These are phyloP conservation scores for Myripristis jacobus DNA, from an alignment of 2,797 vertebrate genomes.

Conservation along the genomic window DNA sequence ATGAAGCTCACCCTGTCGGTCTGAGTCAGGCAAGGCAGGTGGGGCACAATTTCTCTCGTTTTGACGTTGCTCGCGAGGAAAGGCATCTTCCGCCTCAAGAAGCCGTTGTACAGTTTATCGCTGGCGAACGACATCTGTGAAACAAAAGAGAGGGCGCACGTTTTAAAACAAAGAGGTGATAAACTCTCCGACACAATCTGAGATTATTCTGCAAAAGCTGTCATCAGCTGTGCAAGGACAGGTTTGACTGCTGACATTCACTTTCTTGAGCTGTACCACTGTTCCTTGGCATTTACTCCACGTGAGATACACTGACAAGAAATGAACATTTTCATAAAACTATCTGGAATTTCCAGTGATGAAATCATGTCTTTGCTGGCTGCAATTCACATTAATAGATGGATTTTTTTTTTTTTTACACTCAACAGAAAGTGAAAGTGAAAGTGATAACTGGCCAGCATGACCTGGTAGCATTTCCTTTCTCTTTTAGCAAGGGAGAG, in stretches of 20 bases:
- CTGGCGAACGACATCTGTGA: constrained; percentile 77
- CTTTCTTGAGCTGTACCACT: background rate
- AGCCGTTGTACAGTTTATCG: constrained; percentile 78
- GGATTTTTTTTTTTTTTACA: too few relatives aligned
- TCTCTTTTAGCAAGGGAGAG: too few relatives aligned
- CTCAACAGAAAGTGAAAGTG: constrained; percentile 77
- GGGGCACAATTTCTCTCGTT: constrained; percentile 69
- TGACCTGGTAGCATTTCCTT: background rate
- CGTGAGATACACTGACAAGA: background rate
- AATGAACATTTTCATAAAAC: constrained; percentile 6
- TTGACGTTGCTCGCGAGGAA: constrained; percentile 67
- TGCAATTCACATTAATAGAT: rapidly evolving
- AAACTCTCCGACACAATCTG: background rate
- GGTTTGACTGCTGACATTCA: background rate
- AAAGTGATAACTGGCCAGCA: constrained; percentile 45
- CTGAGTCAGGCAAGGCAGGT: constrained; percentile 79
- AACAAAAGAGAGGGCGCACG: background rate
- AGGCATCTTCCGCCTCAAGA: constrained; percentile 72
- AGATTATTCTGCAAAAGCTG: too few relatives aligned
- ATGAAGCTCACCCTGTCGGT: constrained; percentile 78
- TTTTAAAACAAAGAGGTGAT: background rate
- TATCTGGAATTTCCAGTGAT: background rate
- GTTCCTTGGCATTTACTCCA: background rate
- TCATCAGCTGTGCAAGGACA: too few relatives aligned
- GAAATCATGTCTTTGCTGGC: background rate